Conservation (phyloP, 2,797 vertebrate species). For the Myiotriccus ornatus region DNA sequence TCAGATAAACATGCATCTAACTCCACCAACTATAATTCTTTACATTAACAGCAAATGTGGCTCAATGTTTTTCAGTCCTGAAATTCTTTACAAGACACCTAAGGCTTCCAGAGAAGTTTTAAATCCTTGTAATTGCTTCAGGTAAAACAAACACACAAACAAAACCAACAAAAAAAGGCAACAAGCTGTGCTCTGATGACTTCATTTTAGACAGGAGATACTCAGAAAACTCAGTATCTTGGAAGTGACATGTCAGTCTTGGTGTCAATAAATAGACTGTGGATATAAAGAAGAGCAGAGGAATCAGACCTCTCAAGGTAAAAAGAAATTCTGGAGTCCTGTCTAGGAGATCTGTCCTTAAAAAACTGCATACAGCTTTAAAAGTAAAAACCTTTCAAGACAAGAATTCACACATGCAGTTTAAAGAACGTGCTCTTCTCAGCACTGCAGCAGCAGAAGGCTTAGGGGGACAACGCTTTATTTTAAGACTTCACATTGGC, state of each 20-base stretch:
- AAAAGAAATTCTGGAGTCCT: background rate
- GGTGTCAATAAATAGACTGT: background rate
- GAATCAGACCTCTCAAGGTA: background rate
- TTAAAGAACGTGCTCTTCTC: background rate
- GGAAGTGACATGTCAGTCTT: background rate
- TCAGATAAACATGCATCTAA: conserved; percentile 17
- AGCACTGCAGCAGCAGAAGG: background rate
- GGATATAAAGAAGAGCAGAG: background rate
- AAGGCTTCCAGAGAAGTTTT: background rate
- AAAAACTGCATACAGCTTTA: background rate
- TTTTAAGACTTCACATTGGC: background rate
- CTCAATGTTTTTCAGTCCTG: background rate
- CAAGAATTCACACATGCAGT: background rate
- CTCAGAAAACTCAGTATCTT: background rate
- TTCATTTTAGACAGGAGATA: background rate
- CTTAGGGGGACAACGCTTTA: background rate
- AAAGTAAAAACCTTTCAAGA: background rate
- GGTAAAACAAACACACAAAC: background rate
- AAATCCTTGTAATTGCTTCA: background rate
- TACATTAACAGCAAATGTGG: background rate
- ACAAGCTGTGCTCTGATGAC: background rate
- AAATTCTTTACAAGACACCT: background rate
- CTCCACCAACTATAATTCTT: background rate
- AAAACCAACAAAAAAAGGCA: background rate
- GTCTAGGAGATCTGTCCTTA: background rate